Conservation (phyloP, 64 coral and sea anemone species). For the Trachythela sp. region DNA sequence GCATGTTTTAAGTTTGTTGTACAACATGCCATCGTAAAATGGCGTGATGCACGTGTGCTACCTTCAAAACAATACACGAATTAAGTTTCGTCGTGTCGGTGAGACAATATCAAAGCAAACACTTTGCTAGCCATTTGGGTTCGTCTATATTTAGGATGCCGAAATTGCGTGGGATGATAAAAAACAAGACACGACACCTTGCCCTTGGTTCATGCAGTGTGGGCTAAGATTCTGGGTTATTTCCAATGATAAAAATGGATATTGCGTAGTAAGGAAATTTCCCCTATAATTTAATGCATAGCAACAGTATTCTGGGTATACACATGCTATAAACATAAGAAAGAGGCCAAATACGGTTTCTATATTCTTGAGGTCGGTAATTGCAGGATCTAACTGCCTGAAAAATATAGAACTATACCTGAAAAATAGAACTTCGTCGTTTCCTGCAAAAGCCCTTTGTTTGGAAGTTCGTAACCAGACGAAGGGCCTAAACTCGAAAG, state of each 20-base stretch:
- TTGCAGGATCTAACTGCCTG: too few relatives aligned
- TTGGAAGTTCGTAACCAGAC: too few relatives aligned
- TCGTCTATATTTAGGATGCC: not conserved
- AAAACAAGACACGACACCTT: not conserved
- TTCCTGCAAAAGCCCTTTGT: too few relatives aligned
- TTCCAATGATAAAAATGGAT: not conserved
- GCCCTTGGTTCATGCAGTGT: not conserved
- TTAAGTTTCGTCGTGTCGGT: not conserved
- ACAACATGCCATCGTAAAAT: not conserved
- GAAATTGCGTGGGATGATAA: not conserved
- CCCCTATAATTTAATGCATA: too few relatives aligned
- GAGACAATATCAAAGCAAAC: conserved; percentile 8
- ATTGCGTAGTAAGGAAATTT: not conserved
- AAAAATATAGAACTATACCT: too few relatives aligned
- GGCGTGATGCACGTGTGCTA: not conserved
- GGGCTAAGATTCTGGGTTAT: not conserved
- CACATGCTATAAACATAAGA: too few relatives aligned
- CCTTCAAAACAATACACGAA: not conserved
- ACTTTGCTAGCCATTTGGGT: not conserved
- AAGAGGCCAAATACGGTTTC: too few relatives aligned
- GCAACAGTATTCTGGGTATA: too few relatives aligned
- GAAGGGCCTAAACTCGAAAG: too few relatives aligned
- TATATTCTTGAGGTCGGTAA: too few relatives aligned
- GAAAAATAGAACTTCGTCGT: too few relatives aligned
- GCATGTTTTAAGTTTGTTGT: not conserved